phyloP scores from a whole-genome alignment of 2,888 invertebrate genomes.

The Quadroppia sp. region DNA sequence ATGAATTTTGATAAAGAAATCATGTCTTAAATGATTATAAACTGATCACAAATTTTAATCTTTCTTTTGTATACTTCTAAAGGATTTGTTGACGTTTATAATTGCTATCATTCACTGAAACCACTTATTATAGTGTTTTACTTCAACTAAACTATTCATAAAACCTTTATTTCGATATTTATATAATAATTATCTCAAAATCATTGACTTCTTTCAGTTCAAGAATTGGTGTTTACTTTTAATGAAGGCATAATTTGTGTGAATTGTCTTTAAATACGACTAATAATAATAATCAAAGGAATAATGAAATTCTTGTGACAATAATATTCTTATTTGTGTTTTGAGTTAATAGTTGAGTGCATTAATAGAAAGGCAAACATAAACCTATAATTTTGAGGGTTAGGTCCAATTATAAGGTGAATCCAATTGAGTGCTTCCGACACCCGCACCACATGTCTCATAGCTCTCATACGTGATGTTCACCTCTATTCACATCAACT shows the following conservation, averaged over 20 bases:
- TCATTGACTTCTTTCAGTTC: not conserved
- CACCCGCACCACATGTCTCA: constrained; percentile 33
- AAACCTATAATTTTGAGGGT: constrained; percentile 37
- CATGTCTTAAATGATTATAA: not conserved
- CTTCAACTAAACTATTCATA: not conserved
- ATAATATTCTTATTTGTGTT: constrained; percentile 25
- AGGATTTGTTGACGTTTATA: not conserved
- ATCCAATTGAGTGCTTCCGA: constrained; percentile 32
- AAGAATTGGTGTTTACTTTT: not conserved
- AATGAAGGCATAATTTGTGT: not conserved
- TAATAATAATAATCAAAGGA: constrained; percentile 16
- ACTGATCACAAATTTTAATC: not conserved
- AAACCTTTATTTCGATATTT: not conserved
- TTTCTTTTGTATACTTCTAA: too few relatives aligned
- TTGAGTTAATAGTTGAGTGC: constrained; percentile 35
- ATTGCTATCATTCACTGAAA: not conserved
- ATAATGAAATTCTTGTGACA: constrained; percentile 35
- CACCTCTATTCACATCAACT: not conserved
- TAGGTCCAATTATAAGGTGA: constrained; percentile 26
- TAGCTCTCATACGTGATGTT: constrained; percentile 2
- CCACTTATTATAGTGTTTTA: not conserved
- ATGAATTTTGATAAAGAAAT: not conserved
- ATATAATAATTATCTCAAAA: not conserved
- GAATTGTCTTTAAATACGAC: constrained; percentile 1
- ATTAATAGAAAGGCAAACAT: constrained; percentile 33